Base-by-base conservation (phyloP, 2,888 invertebrate genomes). In the Lasius fuliginosus region DNA sequence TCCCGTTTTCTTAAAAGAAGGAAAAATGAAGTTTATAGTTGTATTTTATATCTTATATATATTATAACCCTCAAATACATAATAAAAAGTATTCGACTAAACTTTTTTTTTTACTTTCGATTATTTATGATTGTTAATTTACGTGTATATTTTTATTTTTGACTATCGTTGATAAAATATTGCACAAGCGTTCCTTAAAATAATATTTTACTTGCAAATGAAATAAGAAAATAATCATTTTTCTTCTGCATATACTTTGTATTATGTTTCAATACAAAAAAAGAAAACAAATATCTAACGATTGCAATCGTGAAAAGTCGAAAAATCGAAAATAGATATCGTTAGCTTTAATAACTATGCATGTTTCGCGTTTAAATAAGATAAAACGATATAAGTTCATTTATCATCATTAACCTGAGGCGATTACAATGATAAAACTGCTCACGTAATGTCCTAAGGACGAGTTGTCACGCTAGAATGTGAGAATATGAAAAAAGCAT, bases 381-480 rank as follows among this genome's bases (percentile, higher is more conserved):
- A 77, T 68, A 68, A 12, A 56, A 69, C 40, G 68, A 68, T 69
- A 58, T 69, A 77, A 68, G 77, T 77, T 77, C 58, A 77, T 67
- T 77, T 40, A 77, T 77, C 69, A 77, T 77, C 56, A 69, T 77
- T 77, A 77, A 56, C 40, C 15, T 8, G 40, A 36, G 5, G 69
- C 53, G 68, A 68, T 77, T 12, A 53, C 6, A 42, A n/a, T 58
- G 77, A 68, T 77, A 69, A 77, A 68, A 42, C 12, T 33, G 56
- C 69, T 68, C 69, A 58, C 69, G 56, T 67, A 53, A 77, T 58
- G 27, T 49, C 12, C 69, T 69, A 77, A 77, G 15, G 40, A 67
- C 53, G 67, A 67, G 15, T n/a, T 77, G 69, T 56, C 68, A 77
- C 69, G 69, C 81, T 62, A 58, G 27, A 30, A 23, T 58, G 33